Evolutionary conservation across 2,113 vertebrate genomes (phyloP).

Genomic region (Eonycteris spelaea): DNA sequence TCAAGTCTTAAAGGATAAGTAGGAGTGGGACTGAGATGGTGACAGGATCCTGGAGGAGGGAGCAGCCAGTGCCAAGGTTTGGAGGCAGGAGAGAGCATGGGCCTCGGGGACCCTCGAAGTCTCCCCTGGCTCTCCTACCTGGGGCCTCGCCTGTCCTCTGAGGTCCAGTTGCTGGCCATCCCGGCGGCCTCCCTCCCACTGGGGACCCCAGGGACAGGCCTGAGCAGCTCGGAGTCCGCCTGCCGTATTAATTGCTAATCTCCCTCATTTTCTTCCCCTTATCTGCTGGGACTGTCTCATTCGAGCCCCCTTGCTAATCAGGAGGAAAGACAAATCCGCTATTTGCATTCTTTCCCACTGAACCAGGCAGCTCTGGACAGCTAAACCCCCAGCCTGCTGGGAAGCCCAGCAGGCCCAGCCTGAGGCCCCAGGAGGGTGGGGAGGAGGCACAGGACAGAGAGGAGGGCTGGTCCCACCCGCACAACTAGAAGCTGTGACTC

Average conservation of each 20-base stretch:
- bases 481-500: not conserved
- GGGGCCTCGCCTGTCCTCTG: not conserved
- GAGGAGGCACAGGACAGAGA: not conserved
- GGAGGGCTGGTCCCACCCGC: not conserved
- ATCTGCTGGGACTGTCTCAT: not conserved
- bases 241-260: constrained; percentile 55
- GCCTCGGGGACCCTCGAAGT: not conserved
- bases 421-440: not conserved
- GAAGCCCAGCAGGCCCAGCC: not conserved
- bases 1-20: not conserved
- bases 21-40: not conserved
- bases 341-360: constrained; percentile 59
- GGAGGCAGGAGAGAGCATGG: not conserved
- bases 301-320: constrained; percentile 48
- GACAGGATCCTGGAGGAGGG: not conserved
- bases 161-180: not conserved
- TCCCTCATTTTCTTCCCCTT: constrained; percentile 54
- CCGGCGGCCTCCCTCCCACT: not conserved
- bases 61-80: not conserved
- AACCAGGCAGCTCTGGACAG: constrained; percentile 2
- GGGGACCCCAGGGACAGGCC: constrained; percentile 15
- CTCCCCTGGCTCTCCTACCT: not conserved
- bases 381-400: not conserved
- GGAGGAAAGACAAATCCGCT: constrained; percentile 54
- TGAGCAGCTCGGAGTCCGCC: not conserved